These are phyloP conservation scores for Actinopyga echinites DNA, from an alignment of 53 echinoderm and acorn worm species.

Conservation along the genomic window DNA sequence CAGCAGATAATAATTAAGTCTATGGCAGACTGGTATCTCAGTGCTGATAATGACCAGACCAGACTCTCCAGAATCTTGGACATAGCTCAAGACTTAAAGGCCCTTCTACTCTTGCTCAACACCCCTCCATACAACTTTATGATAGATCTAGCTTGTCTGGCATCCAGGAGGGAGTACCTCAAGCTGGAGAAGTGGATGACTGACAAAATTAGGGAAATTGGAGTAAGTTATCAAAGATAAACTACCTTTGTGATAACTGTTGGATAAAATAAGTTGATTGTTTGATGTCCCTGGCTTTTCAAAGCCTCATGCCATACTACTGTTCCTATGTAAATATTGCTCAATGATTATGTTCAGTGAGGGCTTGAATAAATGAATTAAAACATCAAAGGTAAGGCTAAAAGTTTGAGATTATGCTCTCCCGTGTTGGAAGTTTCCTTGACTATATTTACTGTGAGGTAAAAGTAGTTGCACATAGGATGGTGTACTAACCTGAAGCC, in stretches of 20 bases:
- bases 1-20: constrained; percentile 94
- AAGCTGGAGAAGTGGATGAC: constrained; percentile 99
- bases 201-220: constrained; percentile 96
- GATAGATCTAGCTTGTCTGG: constrained; percentile 97
- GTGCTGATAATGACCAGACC: constrained; percentile 93
- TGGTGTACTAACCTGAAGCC: no score
- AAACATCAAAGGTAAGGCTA: no score
- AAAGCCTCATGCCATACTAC: neutral
- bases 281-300: no score
- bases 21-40: constrained; percentile 99
- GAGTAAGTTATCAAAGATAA: constrained; percentile 61
- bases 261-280: neutral
- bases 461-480: no score
- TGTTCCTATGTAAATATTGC: no score
- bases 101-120: constrained; percentile 88
- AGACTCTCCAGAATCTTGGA: constrained; percentile 94
- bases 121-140: constrained; percentile 91
- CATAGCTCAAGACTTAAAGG: constrained; percentile 97
- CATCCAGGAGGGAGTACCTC: constrained; percentile 93
- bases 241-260: neutral
- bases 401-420: no score
- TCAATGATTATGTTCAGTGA: no score
- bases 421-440: no score
- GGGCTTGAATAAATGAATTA: no score
- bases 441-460: no score